These are phyloP conservation scores for Xerus rutilus DNA, from an alignment of 2,797 vertebrate genomes.

Conservation along the genomic window DNA sequence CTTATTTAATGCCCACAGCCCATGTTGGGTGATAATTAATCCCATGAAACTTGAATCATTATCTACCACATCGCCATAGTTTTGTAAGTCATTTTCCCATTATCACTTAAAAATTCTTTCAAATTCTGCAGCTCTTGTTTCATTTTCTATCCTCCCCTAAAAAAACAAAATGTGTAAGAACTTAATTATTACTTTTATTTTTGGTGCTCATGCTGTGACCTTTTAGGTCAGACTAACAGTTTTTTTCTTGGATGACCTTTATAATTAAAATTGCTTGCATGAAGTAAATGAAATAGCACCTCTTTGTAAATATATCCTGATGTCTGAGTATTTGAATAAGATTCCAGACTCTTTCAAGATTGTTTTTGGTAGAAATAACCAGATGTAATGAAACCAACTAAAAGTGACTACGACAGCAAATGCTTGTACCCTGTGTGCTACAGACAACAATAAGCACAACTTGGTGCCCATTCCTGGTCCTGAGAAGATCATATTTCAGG, in stretches of 20 bases:
- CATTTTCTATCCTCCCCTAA: not conserved
- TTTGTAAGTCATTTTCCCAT: constrained; percentile 43
- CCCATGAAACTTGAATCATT: not conserved
- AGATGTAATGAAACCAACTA: not conserved
- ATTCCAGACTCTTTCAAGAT: constrained; percentile 50
- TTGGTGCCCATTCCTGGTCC: not conserved
- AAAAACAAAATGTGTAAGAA: constrained; percentile 50
- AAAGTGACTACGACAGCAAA: not conserved
- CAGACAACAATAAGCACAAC: not conserved
- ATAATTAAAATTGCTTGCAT: constrained; percentile 66
- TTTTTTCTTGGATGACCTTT: constrained; percentile 65
- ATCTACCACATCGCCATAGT: not conserved
- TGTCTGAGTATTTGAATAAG: constrained; percentile 19
- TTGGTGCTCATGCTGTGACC: constrained; percentile 61
- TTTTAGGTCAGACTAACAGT: constrained; percentile 65
- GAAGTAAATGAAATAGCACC: constrained; percentile 63
- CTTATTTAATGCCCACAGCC: not conserved
- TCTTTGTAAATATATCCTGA: constrained; percentile 24
- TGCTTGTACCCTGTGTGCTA: not conserved
- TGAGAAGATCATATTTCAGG: not conserved
- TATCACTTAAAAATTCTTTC: constrained; percentile 26
- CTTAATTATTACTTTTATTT: constrained; percentile 72
- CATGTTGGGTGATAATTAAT: not conserved
- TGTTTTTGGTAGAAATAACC: constrained; percentile 47
- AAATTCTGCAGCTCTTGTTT: constrained; percentile 54